Evolutionary conservation across 2,797 vertebrate genomes (phyloP).

Genomic region (Strix occidentalis): DNA sequence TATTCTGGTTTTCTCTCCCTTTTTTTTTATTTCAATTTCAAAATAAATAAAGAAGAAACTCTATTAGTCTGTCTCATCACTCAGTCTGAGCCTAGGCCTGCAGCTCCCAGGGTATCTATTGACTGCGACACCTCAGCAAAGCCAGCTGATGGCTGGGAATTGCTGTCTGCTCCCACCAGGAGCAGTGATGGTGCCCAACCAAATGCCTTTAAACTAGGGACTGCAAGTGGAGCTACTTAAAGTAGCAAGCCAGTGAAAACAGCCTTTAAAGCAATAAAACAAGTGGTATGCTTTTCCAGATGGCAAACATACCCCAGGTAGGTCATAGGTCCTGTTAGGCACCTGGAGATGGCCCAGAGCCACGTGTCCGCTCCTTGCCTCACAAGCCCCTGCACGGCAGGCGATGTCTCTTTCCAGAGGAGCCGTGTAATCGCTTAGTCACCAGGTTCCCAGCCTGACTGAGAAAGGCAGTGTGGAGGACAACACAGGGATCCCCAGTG

Average conservation of each 20-base stretch:
- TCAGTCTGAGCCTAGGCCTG: not conserved
- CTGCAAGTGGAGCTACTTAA: not conserved
- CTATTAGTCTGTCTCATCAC: not conserved
- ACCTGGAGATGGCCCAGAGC: not conserved
- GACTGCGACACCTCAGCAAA: not conserved
- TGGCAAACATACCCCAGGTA: not conserved
- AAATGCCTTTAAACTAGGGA: not conserved
- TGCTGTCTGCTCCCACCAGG: not conserved
- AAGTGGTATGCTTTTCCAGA: not conserved
- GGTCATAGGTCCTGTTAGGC: not conserved
- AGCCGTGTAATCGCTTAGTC: not conserved
- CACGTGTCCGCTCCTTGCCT: accelerated
- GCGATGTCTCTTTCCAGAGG: not conserved
- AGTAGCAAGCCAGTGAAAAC: not conserved
- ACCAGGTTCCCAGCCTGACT: not conserved
- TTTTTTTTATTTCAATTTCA: not conserved
- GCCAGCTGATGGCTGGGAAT: not conserved
- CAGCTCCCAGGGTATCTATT: not conserved
- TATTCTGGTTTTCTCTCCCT: not conserved
- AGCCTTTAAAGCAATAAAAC: not conserved
- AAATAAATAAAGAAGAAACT: not conserved
- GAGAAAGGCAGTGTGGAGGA: not conserved
- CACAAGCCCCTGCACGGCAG: accelerated
- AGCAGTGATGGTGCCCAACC: not conserved
- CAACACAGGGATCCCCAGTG: not conserved